Percentiles rank a stretch among this genome's conserved stretches.
Conservation (phyloP, 2,797 vertebrate species). For the Epinephelus coioides region DNA sequence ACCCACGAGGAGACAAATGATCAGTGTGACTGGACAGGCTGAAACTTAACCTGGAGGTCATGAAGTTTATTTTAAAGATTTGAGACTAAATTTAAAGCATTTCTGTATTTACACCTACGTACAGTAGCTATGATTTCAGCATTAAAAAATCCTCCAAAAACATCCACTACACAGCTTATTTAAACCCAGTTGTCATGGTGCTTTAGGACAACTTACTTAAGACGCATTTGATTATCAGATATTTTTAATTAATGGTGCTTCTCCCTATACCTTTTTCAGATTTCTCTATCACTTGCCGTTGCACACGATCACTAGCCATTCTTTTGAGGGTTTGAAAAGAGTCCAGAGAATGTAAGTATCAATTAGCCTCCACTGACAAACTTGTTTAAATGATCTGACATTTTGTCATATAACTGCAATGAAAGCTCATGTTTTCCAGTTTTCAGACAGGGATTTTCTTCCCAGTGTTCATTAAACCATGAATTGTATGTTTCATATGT, state of each 20-base stretch:
- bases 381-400: neutral
- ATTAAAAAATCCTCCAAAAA: too few relatives aligned
- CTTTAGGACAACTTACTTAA: neutral
- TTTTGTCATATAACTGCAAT: neutral
- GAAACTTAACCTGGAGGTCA: too few relatives aligned
- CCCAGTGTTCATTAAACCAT: too few relatives aligned
- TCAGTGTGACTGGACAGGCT: too few relatives aligned
- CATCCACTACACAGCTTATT: neutral
- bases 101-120: neutral
- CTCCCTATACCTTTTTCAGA: slow-evolving; percentile 73
- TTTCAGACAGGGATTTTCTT: too few relatives aligned
- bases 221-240: neutral
- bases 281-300: slow-evolving; percentile 88
- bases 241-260: neutral
- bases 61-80: too few relatives aligned
- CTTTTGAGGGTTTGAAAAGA: slow-evolving; percentile 88
- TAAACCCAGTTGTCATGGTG: neutral
- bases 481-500: too few relatives aligned
- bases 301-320: slow-evolving; percentile 87
- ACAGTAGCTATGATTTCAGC: neutral
- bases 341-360: slow-evolving; percentile 89
- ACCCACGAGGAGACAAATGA: too few relatives aligned
- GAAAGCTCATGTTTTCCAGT: neutral
- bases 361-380: slow-evolving; percentile 4
- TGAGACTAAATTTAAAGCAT: neutral